Evolutionary conservation across 1,140 invertebrate genomes (phyloP).

Genomic region (Steinernema feltiae): DNA sequence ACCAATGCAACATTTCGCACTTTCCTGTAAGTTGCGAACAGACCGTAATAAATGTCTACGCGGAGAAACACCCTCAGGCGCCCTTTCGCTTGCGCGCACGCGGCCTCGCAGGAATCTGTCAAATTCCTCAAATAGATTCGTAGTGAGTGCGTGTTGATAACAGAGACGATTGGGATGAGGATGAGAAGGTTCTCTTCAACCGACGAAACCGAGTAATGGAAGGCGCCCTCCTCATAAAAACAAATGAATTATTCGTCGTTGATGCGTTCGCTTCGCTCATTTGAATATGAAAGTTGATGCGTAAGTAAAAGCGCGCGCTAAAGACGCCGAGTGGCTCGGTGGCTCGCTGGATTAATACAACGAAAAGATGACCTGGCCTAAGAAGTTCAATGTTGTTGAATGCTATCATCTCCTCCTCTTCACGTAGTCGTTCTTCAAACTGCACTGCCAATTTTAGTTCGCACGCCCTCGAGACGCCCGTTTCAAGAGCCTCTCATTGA

Average conservation of each 20-base stretch:
- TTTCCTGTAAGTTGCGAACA: background rate
- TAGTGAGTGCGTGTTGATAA: conserved; percentile 1
- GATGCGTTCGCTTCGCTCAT: background rate
- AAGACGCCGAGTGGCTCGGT: background rate
- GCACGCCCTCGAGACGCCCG: conserved; percentile 1
- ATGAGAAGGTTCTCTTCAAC: background rate
- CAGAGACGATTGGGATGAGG: background rate
- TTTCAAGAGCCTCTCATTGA: background rate
- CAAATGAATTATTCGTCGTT: background rate
- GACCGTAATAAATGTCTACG: background rate
- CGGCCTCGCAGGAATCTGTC: background rate
- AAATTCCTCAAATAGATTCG: background rate
- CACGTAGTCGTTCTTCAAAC: background rate
- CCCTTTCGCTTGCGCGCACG: background rate
- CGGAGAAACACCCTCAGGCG: background rate
- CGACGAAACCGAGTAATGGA: background rate
- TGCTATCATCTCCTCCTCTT: background rate
- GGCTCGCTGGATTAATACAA: too few relatives aligned
- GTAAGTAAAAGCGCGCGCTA: background rate
- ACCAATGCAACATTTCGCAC: conserved; percentile 2
- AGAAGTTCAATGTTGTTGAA: background rate
- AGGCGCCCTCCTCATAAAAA: background rate
- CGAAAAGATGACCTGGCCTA: background rate
- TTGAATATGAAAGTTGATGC: conserved; percentile 1
- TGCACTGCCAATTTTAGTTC: conserved; percentile 5